A percentile compares a stretch with the other conserved stretches of the same genome.
Conservation (phyloP, 2,797 vertebrate species). For the Melanotaenia nigrans region DNA sequence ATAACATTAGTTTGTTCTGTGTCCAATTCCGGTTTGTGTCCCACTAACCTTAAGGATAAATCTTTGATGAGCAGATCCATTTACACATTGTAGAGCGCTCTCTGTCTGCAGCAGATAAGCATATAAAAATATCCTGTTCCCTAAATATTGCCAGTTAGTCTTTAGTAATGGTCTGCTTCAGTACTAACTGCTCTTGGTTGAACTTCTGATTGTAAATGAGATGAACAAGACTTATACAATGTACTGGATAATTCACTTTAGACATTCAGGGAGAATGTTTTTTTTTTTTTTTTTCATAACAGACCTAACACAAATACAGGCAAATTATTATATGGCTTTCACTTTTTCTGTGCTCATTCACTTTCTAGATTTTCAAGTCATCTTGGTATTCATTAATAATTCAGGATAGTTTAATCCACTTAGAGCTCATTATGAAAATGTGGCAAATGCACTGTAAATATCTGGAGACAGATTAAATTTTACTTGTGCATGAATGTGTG, state of each 20-base stretch:
- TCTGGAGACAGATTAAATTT: slow-evolving; percentile 23
- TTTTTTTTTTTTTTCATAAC: not conserved
- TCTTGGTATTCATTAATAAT: slow-evolving; percentile 9
- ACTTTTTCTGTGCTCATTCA: not conserved
- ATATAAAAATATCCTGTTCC: slow-evolving; percentile 28
- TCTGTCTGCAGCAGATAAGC: slow-evolving; percentile 23
- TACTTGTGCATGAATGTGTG: slow-evolving; percentile 17
- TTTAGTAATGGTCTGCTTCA: not conserved
- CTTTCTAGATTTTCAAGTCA: slow-evolving; percentile 25
- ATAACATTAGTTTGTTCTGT: slow-evolving; percentile 37
- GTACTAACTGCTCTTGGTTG: not conserved
- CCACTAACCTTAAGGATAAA: slow-evolving; percentile 58
- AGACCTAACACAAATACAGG: not conserved
- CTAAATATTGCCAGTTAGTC: slow-evolving; percentile 9
- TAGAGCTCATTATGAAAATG: slow-evolving; percentile 20
- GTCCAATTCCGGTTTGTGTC: slow-evolving; percentile 53
- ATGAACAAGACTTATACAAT: not conserved
- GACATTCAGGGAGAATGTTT: not conserved
- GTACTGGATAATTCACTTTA: slow-evolving; percentile 1
- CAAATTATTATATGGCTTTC: not conserved
- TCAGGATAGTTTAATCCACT: slow-evolving; percentile 8
- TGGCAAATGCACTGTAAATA: slow-evolving; percentile 24
- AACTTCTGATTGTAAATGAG: slow-evolving; percentile 13
- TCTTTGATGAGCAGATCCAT: slow-evolving; percentile 64
- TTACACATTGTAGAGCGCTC: slow-evolving; percentile 46